A percentile compares a stretch with the other conserved stretches of the same genome.
Conservation (phyloP, 1,140 invertebrate species). For the Drosophila parabipectinata region DNA sequence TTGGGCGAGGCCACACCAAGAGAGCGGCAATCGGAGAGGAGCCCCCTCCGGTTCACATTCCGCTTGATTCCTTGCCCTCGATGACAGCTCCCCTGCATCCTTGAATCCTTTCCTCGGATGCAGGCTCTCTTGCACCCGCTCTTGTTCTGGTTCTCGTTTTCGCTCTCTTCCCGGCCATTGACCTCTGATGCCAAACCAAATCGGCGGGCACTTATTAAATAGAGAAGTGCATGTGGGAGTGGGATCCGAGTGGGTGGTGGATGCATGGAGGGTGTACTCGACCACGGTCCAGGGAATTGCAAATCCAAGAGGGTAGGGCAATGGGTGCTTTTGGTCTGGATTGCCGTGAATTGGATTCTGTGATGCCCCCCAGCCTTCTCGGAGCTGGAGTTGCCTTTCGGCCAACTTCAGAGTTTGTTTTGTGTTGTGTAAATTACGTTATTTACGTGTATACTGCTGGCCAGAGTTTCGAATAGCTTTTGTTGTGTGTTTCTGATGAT, state of each 20-base stretch:
- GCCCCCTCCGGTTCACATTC: conserved; percentile 73
- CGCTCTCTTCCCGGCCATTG: conserved; percentile 61
- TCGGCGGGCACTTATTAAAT: conserved; percentile 75
- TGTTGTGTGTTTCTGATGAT: conserved; percentile 26
- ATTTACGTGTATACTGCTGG: conserved; percentile 68
- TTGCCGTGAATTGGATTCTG: conserved; percentile 38
- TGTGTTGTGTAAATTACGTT: conserved; percentile 80
- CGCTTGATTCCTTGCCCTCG: conserved; percentile 80
- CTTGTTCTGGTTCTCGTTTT: conserved; percentile 14
- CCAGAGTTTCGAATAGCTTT: conserved; percentile 45
- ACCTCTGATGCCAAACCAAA: conserved; percentile 82
- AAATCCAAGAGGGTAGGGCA: conserved; percentile 4
- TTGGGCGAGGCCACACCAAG: conserved; percentile 72
- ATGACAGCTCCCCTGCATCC: conserved; percentile 52
- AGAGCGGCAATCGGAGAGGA: conserved; percentile 43
- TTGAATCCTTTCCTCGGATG: conserved; percentile 18
- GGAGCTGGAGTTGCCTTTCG: conserved; percentile 49
- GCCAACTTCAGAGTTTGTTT: conserved; percentile 70
- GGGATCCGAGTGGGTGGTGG: neutral
- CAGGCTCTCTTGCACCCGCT: conserved; percentile 52
- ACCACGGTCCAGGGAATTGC: conserved; percentile 65
- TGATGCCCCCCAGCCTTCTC: conserved; percentile 8
- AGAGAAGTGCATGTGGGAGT: conserved; percentile 6
- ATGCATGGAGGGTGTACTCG: conserved; percentile 41
- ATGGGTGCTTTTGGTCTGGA: conserved; percentile 2